Evolutionary conservation across 2,797 vertebrate genomes (phyloP).

Genomic region (Periophthalmus magnuspinnatus): DNA sequence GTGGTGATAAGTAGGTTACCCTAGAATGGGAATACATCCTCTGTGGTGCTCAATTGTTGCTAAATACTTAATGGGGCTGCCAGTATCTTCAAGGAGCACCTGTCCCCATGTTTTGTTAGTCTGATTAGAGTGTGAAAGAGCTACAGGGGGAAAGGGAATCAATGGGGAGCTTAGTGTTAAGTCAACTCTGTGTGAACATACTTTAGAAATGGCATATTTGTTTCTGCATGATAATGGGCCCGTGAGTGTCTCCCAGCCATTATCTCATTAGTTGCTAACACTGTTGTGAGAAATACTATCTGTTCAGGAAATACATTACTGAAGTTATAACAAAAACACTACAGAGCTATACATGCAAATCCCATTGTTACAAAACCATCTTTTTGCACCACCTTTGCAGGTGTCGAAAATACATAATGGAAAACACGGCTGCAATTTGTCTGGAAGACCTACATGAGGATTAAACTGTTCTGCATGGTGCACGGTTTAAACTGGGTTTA

Average conservation of each 20-base stretch:
- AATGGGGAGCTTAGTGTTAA: conserved; percentile 61
- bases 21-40: conserved; percentile 66
- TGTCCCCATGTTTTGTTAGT: conserved; percentile 74
- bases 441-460: too few species aligned
- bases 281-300: conserved; percentile 17
- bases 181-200: conserved; percentile 63
- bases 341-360: not conserved
- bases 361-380: not conserved
- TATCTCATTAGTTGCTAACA: conserved; percentile 48
- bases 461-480: too few species aligned
- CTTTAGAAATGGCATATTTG: conserved; percentile 61
- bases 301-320: conserved; percentile 12
- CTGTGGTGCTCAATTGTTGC: conserved; percentile 68
- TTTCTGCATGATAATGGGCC: conserved; percentile 40
- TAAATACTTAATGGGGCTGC: conserved; percentile 76
- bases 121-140: conserved; percentile 74
- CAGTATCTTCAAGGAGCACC: conserved; percentile 77
- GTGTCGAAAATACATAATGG: not conserved
- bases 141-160: conserved; percentile 60
- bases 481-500: too few species aligned
- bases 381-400: not conserved
- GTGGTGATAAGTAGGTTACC: conserved; percentile 72
- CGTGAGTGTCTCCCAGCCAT: conserved; percentile 43
- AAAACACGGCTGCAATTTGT: not conserved
- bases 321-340: conserved; percentile 24